These are phyloP conservation scores for Drosophila mettleri DNA, from an alignment of 2,888 invertebrate species.

Conservation along the genomic window DNA sequence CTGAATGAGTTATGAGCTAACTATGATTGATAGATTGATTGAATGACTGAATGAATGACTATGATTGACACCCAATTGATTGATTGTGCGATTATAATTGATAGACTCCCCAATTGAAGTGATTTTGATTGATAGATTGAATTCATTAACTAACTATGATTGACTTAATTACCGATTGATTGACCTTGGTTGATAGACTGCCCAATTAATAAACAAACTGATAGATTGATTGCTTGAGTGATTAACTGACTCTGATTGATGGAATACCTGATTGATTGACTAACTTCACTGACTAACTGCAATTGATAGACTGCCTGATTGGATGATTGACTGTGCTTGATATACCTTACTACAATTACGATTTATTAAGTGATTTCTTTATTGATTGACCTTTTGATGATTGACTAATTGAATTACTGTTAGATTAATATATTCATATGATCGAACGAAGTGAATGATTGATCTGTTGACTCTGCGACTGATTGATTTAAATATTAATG, in stretches of 20 bases:
- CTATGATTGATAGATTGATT: not conserved
- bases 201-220: not conserved
- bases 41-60: not conserved
- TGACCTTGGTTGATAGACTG: not conserved
- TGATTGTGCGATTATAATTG: not conserved
- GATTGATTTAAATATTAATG: too few species aligned
- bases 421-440: too few species aligned
- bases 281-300: not conserved
- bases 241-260: not conserved
- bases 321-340: not conserved
- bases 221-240: not conserved
- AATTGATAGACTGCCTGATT: not conserved
- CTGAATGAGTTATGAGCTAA: not conserved
- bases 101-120: too few species aligned
- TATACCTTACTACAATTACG: not conserved
- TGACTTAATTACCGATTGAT: not conserved
- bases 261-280: not conserved
- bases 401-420: not conserved
- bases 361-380: not conserved
- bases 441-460: too few species aligned
- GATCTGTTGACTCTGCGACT: too few species aligned
- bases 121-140: not conserved
- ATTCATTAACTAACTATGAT: not conserved
- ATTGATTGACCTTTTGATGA: not conserved
- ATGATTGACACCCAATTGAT: not conserved